These are phyloP conservation scores for Plotosus lineatus DNA, from an alignment of 2,113 vertebrate species.

Conservation along the genomic window DNA sequence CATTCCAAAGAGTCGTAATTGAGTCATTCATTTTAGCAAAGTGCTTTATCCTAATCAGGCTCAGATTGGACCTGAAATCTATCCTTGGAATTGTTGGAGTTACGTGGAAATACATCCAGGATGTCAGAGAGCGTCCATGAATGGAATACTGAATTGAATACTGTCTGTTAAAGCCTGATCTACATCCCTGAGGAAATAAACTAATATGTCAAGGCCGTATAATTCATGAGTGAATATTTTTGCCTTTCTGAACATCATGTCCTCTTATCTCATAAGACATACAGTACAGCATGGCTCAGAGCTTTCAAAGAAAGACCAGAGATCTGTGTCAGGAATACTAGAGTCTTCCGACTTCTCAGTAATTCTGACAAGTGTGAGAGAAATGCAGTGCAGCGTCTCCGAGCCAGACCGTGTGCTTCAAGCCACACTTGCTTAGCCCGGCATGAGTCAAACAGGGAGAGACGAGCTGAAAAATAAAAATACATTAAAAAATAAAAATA, in stretches of 20 bases:
- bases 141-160: not conserved
- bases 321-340: constrained; percentile 65
- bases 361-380: constrained; percentile 67
- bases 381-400: constrained; percentile 73
- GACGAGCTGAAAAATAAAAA: constrained; percentile 57
- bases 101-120: not conserved
- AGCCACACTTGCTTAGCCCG: constrained; percentile 61
- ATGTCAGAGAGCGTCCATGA: not conserved
- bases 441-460: constrained; percentile 73
- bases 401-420: constrained; percentile 60
- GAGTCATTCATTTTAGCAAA: not conserved
- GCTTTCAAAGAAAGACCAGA: constrained; percentile 57
- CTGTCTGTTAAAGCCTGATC: not conserved
- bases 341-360: constrained; percentile 64
- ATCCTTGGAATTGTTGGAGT: not conserved
- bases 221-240: constrained; percentile 18
- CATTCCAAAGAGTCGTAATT: not conserved
- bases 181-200: constrained; percentile 33
- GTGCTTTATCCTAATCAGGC: not conserved
- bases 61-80: not conserved
- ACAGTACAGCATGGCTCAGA: not conserved
- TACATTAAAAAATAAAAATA: not conserved
- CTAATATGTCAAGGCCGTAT: constrained; percentile 46
- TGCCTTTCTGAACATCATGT: constrained; percentile 2
- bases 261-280: constrained; percentile 19